These are phyloP conservation scores for Aphrophora alni DNA, from an alignment of 2,888 invertebrate species.

Conservation along the genomic window DNA sequence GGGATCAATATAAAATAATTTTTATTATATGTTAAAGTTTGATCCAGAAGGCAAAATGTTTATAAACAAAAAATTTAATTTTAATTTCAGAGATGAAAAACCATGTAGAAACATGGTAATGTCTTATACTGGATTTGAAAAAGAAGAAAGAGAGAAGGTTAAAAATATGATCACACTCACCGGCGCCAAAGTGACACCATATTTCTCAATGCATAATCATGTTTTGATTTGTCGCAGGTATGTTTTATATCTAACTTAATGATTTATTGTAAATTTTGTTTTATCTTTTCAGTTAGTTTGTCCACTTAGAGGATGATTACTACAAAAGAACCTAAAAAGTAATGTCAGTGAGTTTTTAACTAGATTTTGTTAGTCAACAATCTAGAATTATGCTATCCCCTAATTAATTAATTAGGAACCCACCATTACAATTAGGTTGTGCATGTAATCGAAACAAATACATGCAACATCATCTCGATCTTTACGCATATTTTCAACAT, in stretches of 20 bases:
- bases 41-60: too few species aligned
- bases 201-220: conserved; percentile 68
- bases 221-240: conserved; percentile 71
- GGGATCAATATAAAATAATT: too few species aligned
- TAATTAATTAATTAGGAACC: too few species aligned
- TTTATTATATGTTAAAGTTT: too few species aligned
- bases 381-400: too few species aligned
- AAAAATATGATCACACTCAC: conserved; percentile 84
- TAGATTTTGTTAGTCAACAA: too few species aligned
- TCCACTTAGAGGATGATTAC: too few species aligned
- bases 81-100: conserved; percentile 65
- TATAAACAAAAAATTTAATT: too few species aligned
- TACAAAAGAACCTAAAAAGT: too few species aligned
- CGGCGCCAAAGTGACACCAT: conserved; percentile 80
- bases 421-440: conserved; percentile 43
- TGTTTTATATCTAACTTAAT: background rate
- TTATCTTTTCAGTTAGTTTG: too few species aligned
- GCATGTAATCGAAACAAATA: conserved; percentile 52
- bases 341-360: too few species aligned
- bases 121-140: conserved; percentile 87
- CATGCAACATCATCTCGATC: conserved; percentile 39
- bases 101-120: conserved; percentile 71
- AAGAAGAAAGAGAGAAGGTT: conserved; percentile 81
- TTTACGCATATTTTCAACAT: conserved; percentile 45
- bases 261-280: too few species aligned